Base-by-base conservation (phyloP, 2,888 invertebrate species). In the Flexamia atlantica region DNA sequence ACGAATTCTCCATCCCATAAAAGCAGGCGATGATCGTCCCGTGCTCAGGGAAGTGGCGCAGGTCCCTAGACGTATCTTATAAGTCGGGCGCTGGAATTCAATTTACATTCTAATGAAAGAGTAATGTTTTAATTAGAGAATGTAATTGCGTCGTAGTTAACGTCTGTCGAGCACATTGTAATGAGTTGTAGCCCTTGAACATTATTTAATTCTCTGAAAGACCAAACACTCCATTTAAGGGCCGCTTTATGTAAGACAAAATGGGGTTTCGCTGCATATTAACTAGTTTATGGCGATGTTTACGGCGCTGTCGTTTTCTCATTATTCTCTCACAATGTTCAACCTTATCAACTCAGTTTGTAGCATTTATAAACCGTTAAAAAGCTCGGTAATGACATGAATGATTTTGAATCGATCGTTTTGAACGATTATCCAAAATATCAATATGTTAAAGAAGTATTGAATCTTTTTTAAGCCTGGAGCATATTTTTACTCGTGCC, bases 61-160 rank as follows among this genome's bases (percentile, higher is more conserved):
- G 40, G 28, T 42, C 46, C 40, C 70, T 20, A 70, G 70, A 40
- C 70, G 70, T 70, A 70, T 70, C 23, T 76, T 28, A 76, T 40
- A 76, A 25, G 74, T 76, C 20, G 42, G 46, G 46, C 46, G 74
- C 74, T 50, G 74, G 74, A 76, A 76, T 76, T 76, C 74, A 76
- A 76, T 76, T 76, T 76, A 76, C 74, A 76, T 76, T 76, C 74
- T 76, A 76, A 76, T 76, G 74, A 46, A 76, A 46, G 74, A 76
- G 74, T 76, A 76, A 76, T 76, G 74, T 76, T 76, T 76, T 76
- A 76, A 76, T 76, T 76, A 76, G 74, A n/a, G 50, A 17, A 14
- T 46, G 74, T 46, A 76, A 76, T 76, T 76, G 46, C 74, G 46
- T 46, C 46, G 74, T 23, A 9, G 46, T 28, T 42, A 76, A 46